These are phyloP conservation scores for Luehdorfia chinensis DNA, from an alignment of 1,140 invertebrate species.

Conservation along the genomic window DNA sequence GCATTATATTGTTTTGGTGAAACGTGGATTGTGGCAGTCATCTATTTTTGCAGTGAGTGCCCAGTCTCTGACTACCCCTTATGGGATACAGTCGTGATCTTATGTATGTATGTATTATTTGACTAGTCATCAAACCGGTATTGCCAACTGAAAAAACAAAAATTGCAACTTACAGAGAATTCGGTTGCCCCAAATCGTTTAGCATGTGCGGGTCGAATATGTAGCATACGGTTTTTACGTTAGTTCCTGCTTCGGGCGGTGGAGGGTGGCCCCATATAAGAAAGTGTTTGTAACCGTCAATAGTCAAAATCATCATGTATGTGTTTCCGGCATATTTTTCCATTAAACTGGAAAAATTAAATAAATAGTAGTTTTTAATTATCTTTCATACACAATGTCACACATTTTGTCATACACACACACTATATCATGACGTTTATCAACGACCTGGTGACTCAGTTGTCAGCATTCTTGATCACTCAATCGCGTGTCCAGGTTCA, in stretches of 20 bases:
- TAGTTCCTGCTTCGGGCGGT: conserved; percentile 30
- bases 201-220: conserved; percentile 64
- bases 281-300: conserved; percentile 47
- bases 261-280: conserved; percentile 62
- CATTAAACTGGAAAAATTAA: conserved; percentile 44
- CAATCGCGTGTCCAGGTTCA: no score
- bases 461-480: background rate
- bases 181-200: conserved; percentile 39
- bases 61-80: no score
- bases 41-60: no score
- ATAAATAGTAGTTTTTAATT: background rate
- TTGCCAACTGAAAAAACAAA: no score
- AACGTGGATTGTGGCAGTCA: no score
- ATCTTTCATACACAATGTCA: background rate
- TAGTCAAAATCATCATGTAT: conserved; percentile 50
- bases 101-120: no score
- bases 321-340: conserved; percentile 46
- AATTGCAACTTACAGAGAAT: conserved; percentile 48
- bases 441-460: background rate
- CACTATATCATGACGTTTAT: no score
- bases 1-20: no score
- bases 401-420: background rate
- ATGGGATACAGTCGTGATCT: no score
- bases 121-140: no score
- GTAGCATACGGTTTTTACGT: conserved; percentile 50